Percentiles rank a stretch among this genome's conserved stretches.
Evolutionary conservation across 2,113 vertebrate species (phyloP).

Genomic region (Serilophus lunatus): DNA sequence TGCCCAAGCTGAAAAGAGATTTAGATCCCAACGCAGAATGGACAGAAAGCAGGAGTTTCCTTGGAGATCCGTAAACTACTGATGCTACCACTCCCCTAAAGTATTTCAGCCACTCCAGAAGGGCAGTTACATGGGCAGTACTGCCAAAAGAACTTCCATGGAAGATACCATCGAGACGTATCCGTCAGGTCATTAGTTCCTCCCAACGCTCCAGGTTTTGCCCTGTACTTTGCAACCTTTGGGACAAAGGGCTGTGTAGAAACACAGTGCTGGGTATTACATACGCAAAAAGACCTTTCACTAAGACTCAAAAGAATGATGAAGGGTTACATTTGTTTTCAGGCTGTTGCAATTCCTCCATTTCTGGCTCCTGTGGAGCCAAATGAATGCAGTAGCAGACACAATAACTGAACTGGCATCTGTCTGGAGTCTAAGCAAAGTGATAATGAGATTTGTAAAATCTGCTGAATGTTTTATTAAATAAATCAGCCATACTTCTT

Average conservation of each 20-base stretch:
- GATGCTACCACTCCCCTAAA: neutral
- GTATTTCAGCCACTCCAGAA: neutral
- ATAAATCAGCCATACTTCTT: neutral
- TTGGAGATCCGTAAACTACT: neutral
- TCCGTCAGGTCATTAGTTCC: neutral
- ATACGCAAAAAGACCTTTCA: neutral
- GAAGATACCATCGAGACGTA: neutral
- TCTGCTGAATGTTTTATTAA: neutral
- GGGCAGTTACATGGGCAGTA: neutral
- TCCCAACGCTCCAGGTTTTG: neutral
- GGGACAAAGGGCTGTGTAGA: neutral
- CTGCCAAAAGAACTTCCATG: neutral
- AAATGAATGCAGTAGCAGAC: neutral
- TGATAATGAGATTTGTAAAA: neutral
- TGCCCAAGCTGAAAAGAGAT: neutral
- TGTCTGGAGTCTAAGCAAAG: neutral
- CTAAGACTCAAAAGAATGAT: neutral
- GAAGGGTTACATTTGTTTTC: neutral
- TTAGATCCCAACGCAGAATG: neutral
- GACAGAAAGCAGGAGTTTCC: neutral
- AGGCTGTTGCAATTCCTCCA: neutral
- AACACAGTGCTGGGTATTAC: neutral
- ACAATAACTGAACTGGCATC: neutral
- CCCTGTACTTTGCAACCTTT: neutral
- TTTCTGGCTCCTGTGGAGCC: neutral